These are phyloP conservation scores for Cairina moschata DNA, from an alignment of 2,113 vertebrate genomes.

Conservation along the genomic window DNA sequence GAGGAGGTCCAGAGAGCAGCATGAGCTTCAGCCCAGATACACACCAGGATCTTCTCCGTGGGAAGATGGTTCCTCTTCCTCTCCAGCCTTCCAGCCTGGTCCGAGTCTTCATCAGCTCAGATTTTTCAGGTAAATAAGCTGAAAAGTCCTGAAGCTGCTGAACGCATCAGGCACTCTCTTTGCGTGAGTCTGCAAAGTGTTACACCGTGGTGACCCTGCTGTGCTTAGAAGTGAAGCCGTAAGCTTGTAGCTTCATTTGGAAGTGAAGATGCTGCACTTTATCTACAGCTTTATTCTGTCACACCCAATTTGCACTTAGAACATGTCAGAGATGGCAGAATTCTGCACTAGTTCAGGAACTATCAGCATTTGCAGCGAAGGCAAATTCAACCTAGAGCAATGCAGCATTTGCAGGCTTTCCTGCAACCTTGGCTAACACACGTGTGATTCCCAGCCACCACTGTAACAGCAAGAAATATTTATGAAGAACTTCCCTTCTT, in stretches of 20 bases:
- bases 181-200: background rate
- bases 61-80: conserved; percentile 26
- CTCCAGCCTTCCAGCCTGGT: conserved; percentile 68
- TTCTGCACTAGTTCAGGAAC: background rate
- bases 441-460: background rate
- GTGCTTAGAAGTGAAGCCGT: background rate
- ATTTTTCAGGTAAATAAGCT: conserved; percentile 77
- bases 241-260: background rate
- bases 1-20: background rate
- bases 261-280: background rate
- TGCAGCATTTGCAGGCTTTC: background rate
- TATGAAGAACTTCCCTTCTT: conserved; percentile 1
- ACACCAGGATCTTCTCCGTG: background rate
- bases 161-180: background rate
- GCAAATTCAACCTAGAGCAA: background rate
- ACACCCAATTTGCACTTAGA: background rate
- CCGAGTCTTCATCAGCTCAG: conserved; percentile 81
- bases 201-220: fast-evolving
- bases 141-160: background rate
- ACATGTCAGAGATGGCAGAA: background rate
- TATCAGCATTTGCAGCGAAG: background rate
- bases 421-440: background rate
- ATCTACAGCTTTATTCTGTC: background rate
- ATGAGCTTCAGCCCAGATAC: background rate
- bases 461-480: background rate